Percentiles rank a stretch among this genome's conserved stretches.
phyloP scores from a whole-genome alignment of 2,888 invertebrate species.

The Prosapia bicincta region DNA sequence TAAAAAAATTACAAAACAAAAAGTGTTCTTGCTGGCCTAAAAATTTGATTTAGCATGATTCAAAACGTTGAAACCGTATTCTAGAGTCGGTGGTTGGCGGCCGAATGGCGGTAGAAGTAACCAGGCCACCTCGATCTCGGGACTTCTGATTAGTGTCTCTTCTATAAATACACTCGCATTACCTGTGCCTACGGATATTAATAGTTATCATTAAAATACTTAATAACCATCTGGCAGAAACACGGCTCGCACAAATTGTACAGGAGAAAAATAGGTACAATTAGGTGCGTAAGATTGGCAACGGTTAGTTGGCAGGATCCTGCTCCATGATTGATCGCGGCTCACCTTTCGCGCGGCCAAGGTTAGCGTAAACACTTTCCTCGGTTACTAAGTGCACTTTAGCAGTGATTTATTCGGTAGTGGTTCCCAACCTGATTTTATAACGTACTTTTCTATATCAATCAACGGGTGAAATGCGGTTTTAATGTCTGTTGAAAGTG shows the following conservation, averaged over 20 bases:
- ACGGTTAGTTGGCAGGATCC: not conserved
- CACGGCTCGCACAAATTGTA: not conserved
- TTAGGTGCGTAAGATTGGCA: not conserved
- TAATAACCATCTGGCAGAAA: not conserved
- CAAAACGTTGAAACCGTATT: too few relatives aligned
- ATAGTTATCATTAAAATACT: not conserved
- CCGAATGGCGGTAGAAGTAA: too few relatives aligned
- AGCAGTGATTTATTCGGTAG: not conserved
- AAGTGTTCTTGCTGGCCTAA: too few relatives aligned
- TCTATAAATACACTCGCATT: not conserved
- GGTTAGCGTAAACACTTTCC: not conserved
- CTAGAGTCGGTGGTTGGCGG: too few relatives aligned
- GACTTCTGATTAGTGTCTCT: too few relatives aligned
- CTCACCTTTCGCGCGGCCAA: not conserved
- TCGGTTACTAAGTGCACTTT: not conserved
- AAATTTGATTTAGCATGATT: too few relatives aligned
- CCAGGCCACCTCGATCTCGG: too few relatives aligned
- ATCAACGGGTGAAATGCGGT: not conserved
- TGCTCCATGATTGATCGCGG: not conserved
- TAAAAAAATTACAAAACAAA: too few relatives aligned
- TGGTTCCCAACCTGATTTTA: not conserved
- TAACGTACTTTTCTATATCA: not conserved
- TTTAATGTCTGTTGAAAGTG: not conserved
- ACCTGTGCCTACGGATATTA: not conserved
- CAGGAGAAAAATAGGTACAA: not conserved